Evolutionary conservation across 2,113 vertebrate species (phyloP).

Genomic region (Malurus cyaneus): DNA sequence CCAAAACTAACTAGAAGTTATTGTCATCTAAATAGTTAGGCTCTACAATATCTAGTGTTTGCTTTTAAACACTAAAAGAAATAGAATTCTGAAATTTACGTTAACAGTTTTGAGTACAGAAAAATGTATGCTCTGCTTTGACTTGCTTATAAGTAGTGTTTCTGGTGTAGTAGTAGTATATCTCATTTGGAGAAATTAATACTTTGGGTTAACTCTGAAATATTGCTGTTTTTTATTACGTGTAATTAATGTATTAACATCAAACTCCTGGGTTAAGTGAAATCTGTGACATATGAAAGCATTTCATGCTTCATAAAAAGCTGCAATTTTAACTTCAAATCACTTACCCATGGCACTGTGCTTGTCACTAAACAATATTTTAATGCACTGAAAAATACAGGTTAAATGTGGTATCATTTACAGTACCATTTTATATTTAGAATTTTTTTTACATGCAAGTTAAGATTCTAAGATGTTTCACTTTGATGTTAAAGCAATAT

Average conservation of each 20-base stretch:
- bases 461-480: conserved; percentile 35
- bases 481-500: conserved; percentile 51
- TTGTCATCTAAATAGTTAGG: conserved; percentile 54
- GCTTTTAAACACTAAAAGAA: conserved; percentile 39
- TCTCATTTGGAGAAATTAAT: conserved; percentile 40
- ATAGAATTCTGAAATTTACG: conserved; percentile 31
- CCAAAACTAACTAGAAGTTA: conserved; percentile 54
- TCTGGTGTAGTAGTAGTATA: conserved; percentile 29
- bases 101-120: conserved; percentile 43
- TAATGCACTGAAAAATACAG: conserved; percentile 56
- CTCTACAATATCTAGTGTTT: conserved; percentile 41
- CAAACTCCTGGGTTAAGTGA: conserved; percentile 54
- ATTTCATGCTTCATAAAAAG: conserved; percentile 34
- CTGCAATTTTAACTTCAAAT: conserved; percentile 16
- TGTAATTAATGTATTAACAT: conserved; percentile 43
- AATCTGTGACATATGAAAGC: conserved; percentile 28
- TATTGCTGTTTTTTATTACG: conserved; percentile 38
- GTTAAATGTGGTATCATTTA: conserved; percentile 33
- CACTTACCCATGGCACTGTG: conserved; percentile 56
- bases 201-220: conserved; percentile 39
- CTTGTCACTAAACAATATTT: conserved; percentile 47
- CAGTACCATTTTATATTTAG: conserved; percentile 60
- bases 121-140: conserved; percentile 48
- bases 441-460: conserved; percentile 52
- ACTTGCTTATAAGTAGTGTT: conserved; percentile 41